These are phyloP conservation scores for Doryteuthis pealeii DNA, from an alignment of 1,140 invertebrate species.

Conservation along the genomic window DNA sequence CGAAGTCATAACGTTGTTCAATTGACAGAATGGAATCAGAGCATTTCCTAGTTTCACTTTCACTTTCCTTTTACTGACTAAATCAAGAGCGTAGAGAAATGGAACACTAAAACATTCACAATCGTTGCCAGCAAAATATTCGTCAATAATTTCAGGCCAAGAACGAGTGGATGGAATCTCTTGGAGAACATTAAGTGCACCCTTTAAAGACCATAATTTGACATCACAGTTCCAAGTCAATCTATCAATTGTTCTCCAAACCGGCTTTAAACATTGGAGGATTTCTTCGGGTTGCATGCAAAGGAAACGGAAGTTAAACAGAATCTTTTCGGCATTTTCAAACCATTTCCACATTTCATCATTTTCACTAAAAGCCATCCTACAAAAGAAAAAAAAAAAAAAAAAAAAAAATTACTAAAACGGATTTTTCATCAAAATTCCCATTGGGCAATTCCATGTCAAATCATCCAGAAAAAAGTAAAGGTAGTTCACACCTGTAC, in stretches of 20 bases:
- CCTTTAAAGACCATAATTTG: neutral
- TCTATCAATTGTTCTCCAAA: neutral
- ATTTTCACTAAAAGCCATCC: conserved; percentile 25
- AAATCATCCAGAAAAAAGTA: too few species aligned
- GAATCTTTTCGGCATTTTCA: conserved; percentile 27
- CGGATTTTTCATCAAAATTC: too few species aligned
- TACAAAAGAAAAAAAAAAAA: conserved; percentile 22
- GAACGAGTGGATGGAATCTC: conserved; percentile 1
- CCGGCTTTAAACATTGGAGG: neutral
- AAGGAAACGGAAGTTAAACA: conserved; percentile 34
- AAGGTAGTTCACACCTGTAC: too few species aligned
- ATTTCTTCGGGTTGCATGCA: conserved; percentile 34
- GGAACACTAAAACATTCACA: conserved; percentile 24
- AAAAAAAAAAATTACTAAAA: too few species aligned
- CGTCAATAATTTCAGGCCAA: conserved; percentile 24
- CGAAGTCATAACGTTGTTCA: conserved; percentile 25
- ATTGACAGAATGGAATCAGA: conserved; percentile 24
- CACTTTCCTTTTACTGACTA: conserved; percentile 32
- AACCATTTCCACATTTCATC: conserved; percentile 27
- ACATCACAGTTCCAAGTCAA: neutral
- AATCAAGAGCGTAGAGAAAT: conserved; percentile 25
- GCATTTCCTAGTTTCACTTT: conserved; percentile 32
- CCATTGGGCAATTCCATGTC: too few species aligned
- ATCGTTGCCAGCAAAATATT: conserved; percentile 25
- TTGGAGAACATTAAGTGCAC: neutral